Conservation (phyloP, 2,113 vertebrate species). For the Corythoichthys intestinalis region DNA sequence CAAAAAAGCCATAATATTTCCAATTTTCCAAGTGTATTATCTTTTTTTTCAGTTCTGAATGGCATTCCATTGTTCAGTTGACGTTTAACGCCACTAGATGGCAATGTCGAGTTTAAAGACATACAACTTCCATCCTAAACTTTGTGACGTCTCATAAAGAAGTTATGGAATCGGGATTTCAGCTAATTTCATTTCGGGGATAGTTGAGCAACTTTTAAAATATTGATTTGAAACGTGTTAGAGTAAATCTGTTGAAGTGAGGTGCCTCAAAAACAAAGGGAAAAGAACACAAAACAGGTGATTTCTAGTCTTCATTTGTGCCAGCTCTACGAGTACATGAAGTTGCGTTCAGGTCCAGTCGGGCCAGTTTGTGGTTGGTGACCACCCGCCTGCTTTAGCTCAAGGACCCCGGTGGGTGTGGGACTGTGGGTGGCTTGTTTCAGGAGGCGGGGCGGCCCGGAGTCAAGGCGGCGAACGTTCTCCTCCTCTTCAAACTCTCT, state of each 20-base stretch:
- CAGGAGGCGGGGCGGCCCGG: slow-evolving; percentile 55
- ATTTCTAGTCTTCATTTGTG: too few species aligned
- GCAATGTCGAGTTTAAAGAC: slow-evolving; percentile 64
- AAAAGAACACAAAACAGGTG: too few species aligned
- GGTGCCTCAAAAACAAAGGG: too few species aligned
- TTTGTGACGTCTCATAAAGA: background rate
- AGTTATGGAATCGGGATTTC: background rate
- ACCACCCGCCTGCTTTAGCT: slow-evolving; percentile 9
- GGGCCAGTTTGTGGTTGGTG: slow-evolving; percentile 6
- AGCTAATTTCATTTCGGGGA: background rate
- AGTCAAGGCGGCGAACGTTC: slow-evolving; percentile 31
- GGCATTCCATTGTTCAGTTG: slow-evolving; percentile 6
- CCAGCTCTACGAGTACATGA: too few species aligned
- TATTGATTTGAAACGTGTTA: too few species aligned
- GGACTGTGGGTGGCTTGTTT: slow-evolving; percentile 31
- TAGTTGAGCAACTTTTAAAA: too few species aligned
- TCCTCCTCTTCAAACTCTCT: slow-evolving; percentile 33
- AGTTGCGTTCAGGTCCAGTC: background rate
- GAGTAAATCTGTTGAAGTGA: too few species aligned
- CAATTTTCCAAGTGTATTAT: background rate
- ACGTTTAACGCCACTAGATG: slow-evolving; percentile 67
- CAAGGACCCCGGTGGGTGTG: slow-evolving; percentile 38
- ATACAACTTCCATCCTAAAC: background rate
- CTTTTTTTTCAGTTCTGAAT: background rate
- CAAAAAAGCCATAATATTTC: background rate